Evolutionary conservation across 1,140 invertebrate species (phyloP).

Genomic region (Olivierus martensii): DNA sequence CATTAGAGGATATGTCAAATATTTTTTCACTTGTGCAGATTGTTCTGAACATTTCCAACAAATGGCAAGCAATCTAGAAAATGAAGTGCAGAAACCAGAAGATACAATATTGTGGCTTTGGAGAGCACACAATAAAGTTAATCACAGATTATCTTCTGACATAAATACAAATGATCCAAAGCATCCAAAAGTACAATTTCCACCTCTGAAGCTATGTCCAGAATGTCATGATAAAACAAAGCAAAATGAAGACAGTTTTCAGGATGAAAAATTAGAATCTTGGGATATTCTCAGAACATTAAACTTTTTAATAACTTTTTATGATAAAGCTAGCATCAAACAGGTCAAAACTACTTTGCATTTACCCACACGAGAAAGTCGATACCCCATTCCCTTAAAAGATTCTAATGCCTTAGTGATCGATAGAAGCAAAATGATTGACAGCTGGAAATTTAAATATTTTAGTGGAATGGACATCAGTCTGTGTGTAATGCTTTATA

Average conservation of each 20-base stretch:
- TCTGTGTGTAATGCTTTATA: conserved; percentile 56
- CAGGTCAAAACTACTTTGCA: conserved; percentile 9
- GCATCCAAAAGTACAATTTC: conserved; percentile 84
- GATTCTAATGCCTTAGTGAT: conserved; percentile 5
- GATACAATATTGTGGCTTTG: conserved; percentile 86
- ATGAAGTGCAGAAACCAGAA: conserved; percentile 48
- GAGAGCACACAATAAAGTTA: conserved; percentile 88
- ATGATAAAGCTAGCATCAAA: conserved; percentile 38
- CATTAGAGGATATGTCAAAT: conserved; percentile 74
- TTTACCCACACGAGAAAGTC: not conserved
- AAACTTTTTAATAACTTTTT: conserved; percentile 56
- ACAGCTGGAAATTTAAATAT: conserved; percentile 12
- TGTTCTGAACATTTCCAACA: conserved; percentile 72
- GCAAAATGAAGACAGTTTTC: conserved; percentile 40
- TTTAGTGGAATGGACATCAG: conserved; percentile 46
- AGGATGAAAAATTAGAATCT: conserved; percentile 29
- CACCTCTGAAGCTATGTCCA: conserved; percentile 49
- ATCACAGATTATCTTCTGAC: conserved; percentile 69
- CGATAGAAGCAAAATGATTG: conserved; percentile 4
- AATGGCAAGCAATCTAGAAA: conserved; percentile 53
- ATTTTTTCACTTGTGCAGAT: conserved; percentile 88
- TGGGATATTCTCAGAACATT: conserved; percentile 59
- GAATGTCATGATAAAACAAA: no score
- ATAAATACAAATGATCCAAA: conserved; percentile 68
- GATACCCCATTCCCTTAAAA: not conserved